Evolutionary conservation across 2,113 vertebrate species (phyloP).

Genomic region (Dendrocopos noguchii): DNA sequence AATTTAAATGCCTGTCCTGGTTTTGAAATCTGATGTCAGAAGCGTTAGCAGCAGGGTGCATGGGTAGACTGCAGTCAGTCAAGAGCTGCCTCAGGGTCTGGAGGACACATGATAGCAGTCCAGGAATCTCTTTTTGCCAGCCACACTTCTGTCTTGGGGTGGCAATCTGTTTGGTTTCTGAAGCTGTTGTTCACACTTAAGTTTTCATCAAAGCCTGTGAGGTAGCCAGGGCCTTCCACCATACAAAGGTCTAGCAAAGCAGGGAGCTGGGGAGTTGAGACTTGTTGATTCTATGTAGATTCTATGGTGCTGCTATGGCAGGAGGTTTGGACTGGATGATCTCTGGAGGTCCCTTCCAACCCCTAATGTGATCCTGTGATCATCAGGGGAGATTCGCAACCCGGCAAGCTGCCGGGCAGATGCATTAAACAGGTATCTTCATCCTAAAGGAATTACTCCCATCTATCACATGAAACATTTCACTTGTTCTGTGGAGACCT

Average conservation of each 20-base stretch:
- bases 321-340: too few relatives aligned
- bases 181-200: background rate
- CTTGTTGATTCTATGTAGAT: background rate
- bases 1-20: background rate
- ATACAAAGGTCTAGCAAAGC: background rate
- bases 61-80: background rate
- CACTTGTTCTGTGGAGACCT: background rate
- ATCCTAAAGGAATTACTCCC: background rate
- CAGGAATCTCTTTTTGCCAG: background rate
- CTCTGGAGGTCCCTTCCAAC: too few relatives aligned
- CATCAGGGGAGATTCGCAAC: background rate
- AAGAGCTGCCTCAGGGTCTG: background rate
- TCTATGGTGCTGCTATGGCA: too few relatives aligned
- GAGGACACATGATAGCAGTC: background rate
- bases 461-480: background rate
- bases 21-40: background rate
- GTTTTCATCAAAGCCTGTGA: background rate
- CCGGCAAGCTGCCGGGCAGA: background rate
- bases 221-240: background rate
- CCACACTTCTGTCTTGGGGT: background rate
- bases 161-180: background rate
- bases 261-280: background rate
- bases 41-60: background rate
- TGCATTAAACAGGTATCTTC: background rate
- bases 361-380: too few relatives aligned